Percentiles rank a stretch among this genome's conserved stretches.
phyloP scores from a whole-genome alignment of 2,888 invertebrate species.

The Chrysolina americana region DNA sequence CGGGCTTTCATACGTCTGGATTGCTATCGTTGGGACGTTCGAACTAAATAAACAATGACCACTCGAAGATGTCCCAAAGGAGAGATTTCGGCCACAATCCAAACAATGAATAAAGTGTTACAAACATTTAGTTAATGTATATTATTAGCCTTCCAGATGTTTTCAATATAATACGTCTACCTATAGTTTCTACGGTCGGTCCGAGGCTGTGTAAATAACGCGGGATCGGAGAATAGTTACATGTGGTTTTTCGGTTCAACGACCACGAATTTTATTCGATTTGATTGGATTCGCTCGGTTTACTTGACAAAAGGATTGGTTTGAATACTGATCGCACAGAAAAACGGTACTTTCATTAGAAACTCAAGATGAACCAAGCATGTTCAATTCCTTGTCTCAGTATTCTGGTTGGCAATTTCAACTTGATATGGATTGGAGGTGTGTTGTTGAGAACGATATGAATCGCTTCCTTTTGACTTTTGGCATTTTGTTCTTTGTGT shows the following conservation, averaged over 20 bases:
- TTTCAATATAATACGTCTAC: slow-evolving; percentile 51
- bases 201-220: slow-evolving; percentile 34
- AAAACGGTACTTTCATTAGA: neutral
- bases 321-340: neutral
- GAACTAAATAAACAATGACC: slow-evolving; percentile 63
- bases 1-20: slow-evolving; percentile 36
- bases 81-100: slow-evolving; percentile 57
- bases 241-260: slow-evolving; percentile 26
- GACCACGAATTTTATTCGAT: slow-evolving; percentile 5
- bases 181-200: slow-evolving; percentile 38
- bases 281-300: neutral
- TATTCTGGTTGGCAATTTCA: too few species aligned
- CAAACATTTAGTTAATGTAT: slow-evolving; percentile 59
- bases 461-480: too few species aligned
- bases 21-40: slow-evolving; percentile 34
- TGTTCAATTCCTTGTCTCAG: too few species aligned
- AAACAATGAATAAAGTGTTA: slow-evolving; percentile 60
- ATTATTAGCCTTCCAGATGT: slow-evolving; percentile 55
- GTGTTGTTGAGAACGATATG: too few species aligned
- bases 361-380: too few species aligned
- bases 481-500: too few species aligned
- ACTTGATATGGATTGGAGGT: too few species aligned
- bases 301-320: neutral
- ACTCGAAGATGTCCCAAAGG: slow-evolving; percentile 63
- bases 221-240: slow-evolving; percentile 31